Conservation (phyloP, 2,888 invertebrate genomes). For the Sacculina carcini region DNA sequence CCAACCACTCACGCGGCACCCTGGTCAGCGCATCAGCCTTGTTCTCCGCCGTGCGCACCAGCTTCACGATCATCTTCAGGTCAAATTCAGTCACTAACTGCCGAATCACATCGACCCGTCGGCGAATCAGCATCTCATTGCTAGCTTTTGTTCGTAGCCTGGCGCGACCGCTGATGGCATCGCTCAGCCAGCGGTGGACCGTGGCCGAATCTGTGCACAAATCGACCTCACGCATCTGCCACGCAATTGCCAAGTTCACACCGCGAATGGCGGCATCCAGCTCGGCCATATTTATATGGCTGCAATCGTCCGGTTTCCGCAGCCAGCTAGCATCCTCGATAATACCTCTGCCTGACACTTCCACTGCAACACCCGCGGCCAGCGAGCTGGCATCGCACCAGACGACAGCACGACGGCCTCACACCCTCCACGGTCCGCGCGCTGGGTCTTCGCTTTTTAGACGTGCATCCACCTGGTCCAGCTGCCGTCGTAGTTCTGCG, state of each 20-base stretch:
- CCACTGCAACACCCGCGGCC: neutral
- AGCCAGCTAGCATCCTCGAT: neutral
- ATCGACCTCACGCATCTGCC: neutral
- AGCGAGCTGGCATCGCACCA: neutral
- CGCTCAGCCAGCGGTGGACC: neutral
- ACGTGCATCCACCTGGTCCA: neutral
- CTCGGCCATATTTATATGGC: slow-evolving; percentile 4
- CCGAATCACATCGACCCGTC: neutral
- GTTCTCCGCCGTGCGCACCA: slow-evolving; percentile 1
- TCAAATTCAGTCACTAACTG: neutral
- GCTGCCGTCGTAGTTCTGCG: neutral
- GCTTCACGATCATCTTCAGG: neutral
- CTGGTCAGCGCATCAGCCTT: slow-evolving; percentile 7
- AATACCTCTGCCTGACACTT: neutral
- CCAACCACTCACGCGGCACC: slow-evolving; percentile 5
- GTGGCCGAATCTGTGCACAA: neutral
- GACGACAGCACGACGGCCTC: neutral
- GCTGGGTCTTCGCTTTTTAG: neutral
- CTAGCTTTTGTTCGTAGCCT: slow-evolving; percentile 4
- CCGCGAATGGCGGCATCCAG: neutral
- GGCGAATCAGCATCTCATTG: slow-evolving; percentile 3
- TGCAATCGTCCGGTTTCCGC: neutral
- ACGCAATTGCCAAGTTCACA: neutral
- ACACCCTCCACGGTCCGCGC: neutral
- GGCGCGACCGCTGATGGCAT: neutral